Evolutionary conservation across 2,113 vertebrate species (phyloP).

Genomic region (Menidia beryllina): DNA sequence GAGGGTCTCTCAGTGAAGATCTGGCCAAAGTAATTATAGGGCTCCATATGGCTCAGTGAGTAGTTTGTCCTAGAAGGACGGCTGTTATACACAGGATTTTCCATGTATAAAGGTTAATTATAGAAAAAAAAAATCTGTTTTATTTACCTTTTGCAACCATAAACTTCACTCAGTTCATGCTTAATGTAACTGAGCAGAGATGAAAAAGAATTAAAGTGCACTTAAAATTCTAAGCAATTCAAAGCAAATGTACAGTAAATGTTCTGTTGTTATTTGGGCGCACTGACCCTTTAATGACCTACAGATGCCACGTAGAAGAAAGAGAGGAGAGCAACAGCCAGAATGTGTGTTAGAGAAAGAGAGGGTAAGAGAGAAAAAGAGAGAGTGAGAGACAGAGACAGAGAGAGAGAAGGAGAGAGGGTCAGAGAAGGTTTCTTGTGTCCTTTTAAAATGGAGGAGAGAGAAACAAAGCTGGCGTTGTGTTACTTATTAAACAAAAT

Average conservation of each 20-base stretch:
- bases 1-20: background rate
- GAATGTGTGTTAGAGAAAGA: background rate
- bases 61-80: no score
- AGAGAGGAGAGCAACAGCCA: constrained; percentile 2
- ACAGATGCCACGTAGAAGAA: background rate
- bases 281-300: constrained; percentile 16
- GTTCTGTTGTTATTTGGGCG: constrained; percentile 7
- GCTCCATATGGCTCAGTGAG: no score
- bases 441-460: constrained; percentile 49
- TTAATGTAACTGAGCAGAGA: background rate
- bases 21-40: no score
- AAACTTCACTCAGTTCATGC: background rate
- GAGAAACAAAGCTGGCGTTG: constrained; percentile 68
- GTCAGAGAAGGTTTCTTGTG: constrained; percentile 26
- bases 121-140: no score
- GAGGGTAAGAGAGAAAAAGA: background rate
- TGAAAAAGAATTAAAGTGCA: background rate
- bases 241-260: constrained; percentile 3
- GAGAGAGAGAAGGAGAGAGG: background rate
- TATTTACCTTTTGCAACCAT: no score
- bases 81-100: no score
- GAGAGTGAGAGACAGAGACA: background rate
- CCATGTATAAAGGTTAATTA: no score
- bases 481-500: constrained; percentile 81
- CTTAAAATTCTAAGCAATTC: background rate